These are phyloP conservation scores for Aphelenchoides fujianensis DNA, from an alignment of 1,140 invertebrate genomes.

Conservation along the genomic window DNA sequence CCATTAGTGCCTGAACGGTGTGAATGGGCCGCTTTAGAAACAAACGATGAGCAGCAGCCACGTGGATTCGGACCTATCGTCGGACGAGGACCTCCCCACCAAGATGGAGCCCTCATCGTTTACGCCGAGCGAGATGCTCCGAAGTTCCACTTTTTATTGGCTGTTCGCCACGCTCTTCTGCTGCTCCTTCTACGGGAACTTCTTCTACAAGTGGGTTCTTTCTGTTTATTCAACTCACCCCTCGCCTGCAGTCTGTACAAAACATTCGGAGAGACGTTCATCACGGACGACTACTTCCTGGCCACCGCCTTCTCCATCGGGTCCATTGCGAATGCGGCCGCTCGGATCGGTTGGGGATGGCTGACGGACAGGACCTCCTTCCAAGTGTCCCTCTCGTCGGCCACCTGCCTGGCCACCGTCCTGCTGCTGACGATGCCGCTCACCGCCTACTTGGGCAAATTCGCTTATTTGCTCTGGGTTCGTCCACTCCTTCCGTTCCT, in stretches of 20 bases:
- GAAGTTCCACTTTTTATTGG: constrained; percentile 54
- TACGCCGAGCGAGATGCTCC: constrained; percentile 46
- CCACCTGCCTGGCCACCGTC: constrained; percentile 51
- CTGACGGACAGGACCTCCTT: constrained; percentile 60
- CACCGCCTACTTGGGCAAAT: constrained; percentile 49
- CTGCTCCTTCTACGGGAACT: constrained; percentile 61
- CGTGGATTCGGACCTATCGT: constrained; percentile 18
- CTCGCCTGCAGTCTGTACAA: constrained; percentile 23
- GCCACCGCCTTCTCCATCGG: constrained; percentile 56
- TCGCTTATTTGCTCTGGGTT: constrained; percentile 56
- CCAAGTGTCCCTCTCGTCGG: constrained; percentile 56
- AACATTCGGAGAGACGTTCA: constrained; percentile 50
- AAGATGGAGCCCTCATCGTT: constrained; percentile 25
- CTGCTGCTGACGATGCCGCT: constrained; percentile 61
- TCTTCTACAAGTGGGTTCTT: constrained; percentile 51
- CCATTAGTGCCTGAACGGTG: neutral
- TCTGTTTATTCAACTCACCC: neutral
- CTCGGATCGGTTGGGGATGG: constrained; percentile 55
- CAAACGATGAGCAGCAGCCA: neutral
- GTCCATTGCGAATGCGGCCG: constrained; percentile 55
- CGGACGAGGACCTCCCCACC: constrained; percentile 9
- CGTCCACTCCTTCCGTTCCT: constrained; percentile 19
- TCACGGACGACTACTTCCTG: constrained; percentile 60
- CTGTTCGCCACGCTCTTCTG: constrained; percentile 59
- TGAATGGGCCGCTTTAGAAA: neutral